Evolutionary conservation across 2,113 vertebrate species (phyloP).

Genomic region (Erpornis zantholeuca): DNA sequence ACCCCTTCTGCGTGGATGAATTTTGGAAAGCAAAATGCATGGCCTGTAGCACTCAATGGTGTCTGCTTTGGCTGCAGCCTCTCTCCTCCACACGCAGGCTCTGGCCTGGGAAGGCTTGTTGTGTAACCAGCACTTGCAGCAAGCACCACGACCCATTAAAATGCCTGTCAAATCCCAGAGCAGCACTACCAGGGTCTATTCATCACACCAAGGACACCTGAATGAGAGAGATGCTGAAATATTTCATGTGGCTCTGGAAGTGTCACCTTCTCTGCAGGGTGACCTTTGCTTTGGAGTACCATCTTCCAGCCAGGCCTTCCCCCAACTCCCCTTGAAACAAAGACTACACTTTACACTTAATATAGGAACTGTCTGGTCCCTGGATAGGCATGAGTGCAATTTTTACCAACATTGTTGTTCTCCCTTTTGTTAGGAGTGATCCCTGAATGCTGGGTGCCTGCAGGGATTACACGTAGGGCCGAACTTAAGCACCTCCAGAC

Average conservation of each 20-base stretch:
- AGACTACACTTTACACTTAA: not conserved
- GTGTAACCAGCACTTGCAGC: not conserved
- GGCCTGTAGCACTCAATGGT: not conserved
- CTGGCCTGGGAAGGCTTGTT: not conserved
- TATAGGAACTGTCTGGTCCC: not conserved
- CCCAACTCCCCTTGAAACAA: not conserved
- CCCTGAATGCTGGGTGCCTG: not conserved
- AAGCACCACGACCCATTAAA: not conserved
- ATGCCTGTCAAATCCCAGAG: not conserved
- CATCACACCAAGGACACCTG: not conserved
- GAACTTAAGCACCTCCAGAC: not conserved
- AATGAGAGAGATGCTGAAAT: not conserved
- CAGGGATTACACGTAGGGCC: fast-evolving
- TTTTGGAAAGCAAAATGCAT: not conserved
- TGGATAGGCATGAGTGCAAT: not conserved
- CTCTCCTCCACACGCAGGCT: not conserved
- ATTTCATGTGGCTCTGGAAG: not conserved
- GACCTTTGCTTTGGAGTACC: not conserved
- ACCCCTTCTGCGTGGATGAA: not conserved
- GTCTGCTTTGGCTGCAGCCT: not conserved
- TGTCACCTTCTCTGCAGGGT: not conserved
- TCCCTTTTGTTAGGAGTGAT: not conserved
- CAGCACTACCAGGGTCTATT: not conserved
- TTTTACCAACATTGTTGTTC: not conserved
- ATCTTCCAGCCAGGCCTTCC: not conserved